Conservation (phyloP, 2,113 vertebrate genomes). For the Anser brachyrhynchus region DNA sequence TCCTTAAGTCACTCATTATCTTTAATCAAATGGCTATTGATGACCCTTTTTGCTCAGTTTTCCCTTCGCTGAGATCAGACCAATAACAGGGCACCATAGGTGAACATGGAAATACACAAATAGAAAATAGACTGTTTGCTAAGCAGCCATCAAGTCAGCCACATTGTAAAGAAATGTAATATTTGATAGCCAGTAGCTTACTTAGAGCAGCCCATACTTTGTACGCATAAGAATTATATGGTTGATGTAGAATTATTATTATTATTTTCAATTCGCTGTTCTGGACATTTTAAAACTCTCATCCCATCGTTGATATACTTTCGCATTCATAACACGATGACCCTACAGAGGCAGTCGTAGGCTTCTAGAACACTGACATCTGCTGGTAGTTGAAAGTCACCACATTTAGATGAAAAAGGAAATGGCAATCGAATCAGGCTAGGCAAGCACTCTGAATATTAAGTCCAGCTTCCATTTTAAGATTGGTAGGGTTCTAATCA, state of each 20-base stretch:
- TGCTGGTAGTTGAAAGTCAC: conserved; percentile 1
- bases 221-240: neutral
- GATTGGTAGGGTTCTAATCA: neutral
- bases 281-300: neutral
- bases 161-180: neutral
- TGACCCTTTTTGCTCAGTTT: neutral
- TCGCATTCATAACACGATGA: neutral
- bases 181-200: neutral
- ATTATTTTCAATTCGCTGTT: neutral
- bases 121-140: neutral
- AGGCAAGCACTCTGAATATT: neutral
- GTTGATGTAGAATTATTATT: neutral
- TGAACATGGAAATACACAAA: neutral
- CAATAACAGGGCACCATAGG: neutral
- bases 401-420: neutral
- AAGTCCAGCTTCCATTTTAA: neutral
- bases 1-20: neutral
- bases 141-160: neutral
- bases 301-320: neutral
- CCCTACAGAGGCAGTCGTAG: neutral
- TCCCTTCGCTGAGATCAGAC: neutral
- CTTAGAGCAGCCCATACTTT: neutral
- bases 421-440: neutral
- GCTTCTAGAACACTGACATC: conserved; percentile 3
- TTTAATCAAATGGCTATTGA: neutral